phyloP scores from a whole-genome alignment of 2,113 vertebrate genomes.

The Panthera leo region DNA sequence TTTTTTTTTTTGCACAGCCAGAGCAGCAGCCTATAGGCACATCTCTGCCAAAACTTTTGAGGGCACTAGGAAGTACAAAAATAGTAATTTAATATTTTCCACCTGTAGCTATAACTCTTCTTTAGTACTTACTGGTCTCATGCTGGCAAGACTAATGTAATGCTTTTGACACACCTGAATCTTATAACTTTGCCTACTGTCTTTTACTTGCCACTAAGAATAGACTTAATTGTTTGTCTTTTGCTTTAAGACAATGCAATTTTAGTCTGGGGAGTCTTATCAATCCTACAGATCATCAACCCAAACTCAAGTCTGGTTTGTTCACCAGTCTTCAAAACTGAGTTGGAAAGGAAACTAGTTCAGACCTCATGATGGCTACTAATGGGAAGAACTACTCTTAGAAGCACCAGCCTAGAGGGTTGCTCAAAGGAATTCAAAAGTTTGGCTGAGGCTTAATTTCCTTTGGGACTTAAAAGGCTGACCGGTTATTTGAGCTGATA shows the following conservation, averaged over 20 bases:
- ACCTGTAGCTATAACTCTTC: slow-evolving; percentile 12
- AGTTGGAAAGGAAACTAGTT: neutral
- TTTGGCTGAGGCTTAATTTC: neutral
- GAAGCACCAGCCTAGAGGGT: neutral
- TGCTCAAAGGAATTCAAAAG: neutral
- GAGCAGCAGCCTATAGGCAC: slow-evolving; percentile 41
- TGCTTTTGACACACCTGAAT: slow-evolving; percentile 26
- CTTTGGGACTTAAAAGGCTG: neutral
- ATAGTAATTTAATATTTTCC: slow-evolving; percentile 61
- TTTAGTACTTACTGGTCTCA: slow-evolving; percentile 3
- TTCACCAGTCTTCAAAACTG: neutral
- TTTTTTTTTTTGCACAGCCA: slow-evolving; percentile 44
- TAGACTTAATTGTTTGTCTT: neutral
- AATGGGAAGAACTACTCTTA: neutral
- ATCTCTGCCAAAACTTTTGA: slow-evolving; percentile 68
- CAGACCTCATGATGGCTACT: neutral
- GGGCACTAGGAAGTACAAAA: slow-evolving; percentile 65
- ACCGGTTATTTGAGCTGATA: neutral
- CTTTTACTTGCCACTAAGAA: slow-evolving; percentile 10
- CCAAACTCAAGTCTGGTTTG: neutral
- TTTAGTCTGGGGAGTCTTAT: neutral
- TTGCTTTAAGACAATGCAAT: neutral
- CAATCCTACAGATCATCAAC: neutral
- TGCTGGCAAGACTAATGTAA: neutral
- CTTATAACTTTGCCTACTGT: slow-evolving; percentile 38